Conservation (phyloP, 2,797 vertebrate species). For the Pipistrellus pygmaeus region DNA sequence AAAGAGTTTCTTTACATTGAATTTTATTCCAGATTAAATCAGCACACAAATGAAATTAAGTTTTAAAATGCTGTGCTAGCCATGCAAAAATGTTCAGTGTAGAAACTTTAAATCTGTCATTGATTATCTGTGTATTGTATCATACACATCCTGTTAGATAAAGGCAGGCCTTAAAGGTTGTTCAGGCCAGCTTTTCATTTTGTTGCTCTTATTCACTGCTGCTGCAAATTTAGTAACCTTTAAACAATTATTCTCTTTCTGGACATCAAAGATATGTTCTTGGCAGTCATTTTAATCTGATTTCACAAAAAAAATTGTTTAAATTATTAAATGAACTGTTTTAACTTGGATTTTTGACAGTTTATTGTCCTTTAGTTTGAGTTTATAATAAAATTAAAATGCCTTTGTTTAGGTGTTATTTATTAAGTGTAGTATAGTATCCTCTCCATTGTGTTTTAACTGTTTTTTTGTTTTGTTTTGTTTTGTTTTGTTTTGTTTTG, state of each 20-base stretch:
- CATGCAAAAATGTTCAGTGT: conserved; percentile 27
- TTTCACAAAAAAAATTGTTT: conserved; percentile 14
- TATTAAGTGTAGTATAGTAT: background rate
- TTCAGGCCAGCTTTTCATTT: background rate
- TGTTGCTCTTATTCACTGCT: background rate
- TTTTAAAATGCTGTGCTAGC: conserved; percentile 37
- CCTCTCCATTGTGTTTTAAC: background rate
- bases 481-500: background rate
- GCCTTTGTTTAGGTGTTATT: conserved; percentile 9
- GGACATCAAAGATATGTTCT: conserved; percentile 35
- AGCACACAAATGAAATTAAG: conserved; percentile 59
- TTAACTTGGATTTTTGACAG: conserved; percentile 50
- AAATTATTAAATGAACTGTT: conserved; percentile 24
- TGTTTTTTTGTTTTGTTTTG: background rate
- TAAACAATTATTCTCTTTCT: background rate
- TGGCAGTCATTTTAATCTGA: conserved; percentile 54
- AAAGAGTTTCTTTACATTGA: conserved; percentile 57
- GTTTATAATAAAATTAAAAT: conserved; percentile 52
- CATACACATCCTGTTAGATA: background rate
- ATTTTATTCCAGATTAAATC: conserved; percentile 49
- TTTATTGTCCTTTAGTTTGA: conserved; percentile 23
- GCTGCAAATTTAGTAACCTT: background rate
- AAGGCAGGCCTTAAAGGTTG: background rate
- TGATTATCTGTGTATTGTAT: background rate
- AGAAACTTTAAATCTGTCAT: conserved; percentile 16